Percentiles rank a stretch among this genome's conserved stretches.
Conservation (phyloP, 2,888 invertebrate species). For the Pimpla rufipes region DNA sequence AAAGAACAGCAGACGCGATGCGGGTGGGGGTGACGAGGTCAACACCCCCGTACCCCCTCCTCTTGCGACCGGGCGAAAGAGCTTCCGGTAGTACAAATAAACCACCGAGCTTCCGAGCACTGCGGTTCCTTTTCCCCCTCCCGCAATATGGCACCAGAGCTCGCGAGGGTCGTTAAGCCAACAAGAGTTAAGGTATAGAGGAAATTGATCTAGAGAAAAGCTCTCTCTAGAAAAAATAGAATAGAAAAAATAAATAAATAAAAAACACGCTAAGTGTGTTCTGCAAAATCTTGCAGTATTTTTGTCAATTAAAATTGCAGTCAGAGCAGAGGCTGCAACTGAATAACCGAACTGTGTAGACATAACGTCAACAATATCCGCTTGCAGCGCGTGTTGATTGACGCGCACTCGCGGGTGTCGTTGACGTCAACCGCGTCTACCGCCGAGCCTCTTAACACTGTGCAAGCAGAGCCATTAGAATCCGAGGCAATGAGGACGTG, state of each 20-base stretch:
- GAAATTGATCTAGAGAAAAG: conserved; percentile 21
- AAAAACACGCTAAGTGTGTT: not conserved
- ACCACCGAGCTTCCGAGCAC: conserved; percentile 11
- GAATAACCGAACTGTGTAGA: not conserved
- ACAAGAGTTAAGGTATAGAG: conserved; percentile 32
- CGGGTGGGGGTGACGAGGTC: conserved; percentile 33
- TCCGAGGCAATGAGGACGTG: too few species aligned
- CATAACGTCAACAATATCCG: not conserved
- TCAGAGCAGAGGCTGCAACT: not conserved
- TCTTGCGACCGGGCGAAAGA: not conserved
- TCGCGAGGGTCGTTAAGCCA: conserved; percentile 29
- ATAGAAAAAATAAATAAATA: not conserved
- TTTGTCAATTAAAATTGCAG: conserved; percentile 37
- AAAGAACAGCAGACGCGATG: conserved; percentile 14
- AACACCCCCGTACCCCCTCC: conserved; percentile 5
- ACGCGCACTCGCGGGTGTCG: not conserved
- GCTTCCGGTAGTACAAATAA: conserved; percentile 40
- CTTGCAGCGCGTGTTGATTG: not conserved
- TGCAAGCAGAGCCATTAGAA: too few species aligned
- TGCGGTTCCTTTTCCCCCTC: not conserved
- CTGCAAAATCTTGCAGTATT: conserved; percentile 9
- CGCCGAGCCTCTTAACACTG: not conserved
- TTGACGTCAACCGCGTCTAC: not conserved
- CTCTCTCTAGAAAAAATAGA: too few species aligned
- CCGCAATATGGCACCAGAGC: not conserved